These are phyloP conservation scores for Mugil cephalus DNA, from an alignment of 2,113 vertebrate genomes.

Conservation along the genomic window DNA sequence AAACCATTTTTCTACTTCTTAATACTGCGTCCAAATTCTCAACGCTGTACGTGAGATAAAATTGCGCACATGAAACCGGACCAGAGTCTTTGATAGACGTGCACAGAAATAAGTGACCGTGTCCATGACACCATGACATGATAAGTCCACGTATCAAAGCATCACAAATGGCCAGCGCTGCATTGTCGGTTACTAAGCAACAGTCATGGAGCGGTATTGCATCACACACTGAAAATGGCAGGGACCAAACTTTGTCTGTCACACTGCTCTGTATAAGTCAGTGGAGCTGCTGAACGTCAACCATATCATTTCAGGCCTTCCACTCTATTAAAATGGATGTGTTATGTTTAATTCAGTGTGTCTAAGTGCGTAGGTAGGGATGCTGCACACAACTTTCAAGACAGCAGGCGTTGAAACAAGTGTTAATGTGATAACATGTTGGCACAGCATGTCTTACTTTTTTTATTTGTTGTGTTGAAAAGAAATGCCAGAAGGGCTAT, in stretches of 20 bases:
- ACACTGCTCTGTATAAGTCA: slow-evolving; percentile 11
- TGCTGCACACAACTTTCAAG: slow-evolving; percentile 32
- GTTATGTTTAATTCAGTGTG: slow-evolving; percentile 23
- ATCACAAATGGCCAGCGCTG: background rate
- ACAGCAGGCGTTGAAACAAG: slow-evolving; percentile 36
- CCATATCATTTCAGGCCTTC: slow-evolving; percentile 35
- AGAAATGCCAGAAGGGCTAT: slow-evolving; percentile 16
- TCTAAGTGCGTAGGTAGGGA: slow-evolving; percentile 37
- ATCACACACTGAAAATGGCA: slow-evolving; percentile 15
- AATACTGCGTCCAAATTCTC: too few relatives aligned
- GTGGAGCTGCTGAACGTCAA: slow-evolving; percentile 7
- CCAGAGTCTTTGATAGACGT: background rate
- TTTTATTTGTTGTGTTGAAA: slow-evolving; percentile 40
- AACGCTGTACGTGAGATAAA: too few relatives aligned
- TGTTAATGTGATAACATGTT: slow-evolving; percentile 53
- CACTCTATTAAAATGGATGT: slow-evolving; percentile 40
- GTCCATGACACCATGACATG: background rate
- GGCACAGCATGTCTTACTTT: slow-evolving; percentile 46
- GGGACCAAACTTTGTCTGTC: slow-evolving; percentile 39
- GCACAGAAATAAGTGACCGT: background rate
- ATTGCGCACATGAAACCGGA: background rate
- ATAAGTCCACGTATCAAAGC: slow-evolving; percentile 5
- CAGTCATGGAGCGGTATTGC: slow-evolving; percentile 36
- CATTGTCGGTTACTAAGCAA: slow-evolving; percentile 67
- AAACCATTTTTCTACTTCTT: too few relatives aligned